These are phyloP conservation scores for Hesperia comma DNA, from an alignment of 2,888 invertebrate genomes.

Conservation along the genomic window DNA sequence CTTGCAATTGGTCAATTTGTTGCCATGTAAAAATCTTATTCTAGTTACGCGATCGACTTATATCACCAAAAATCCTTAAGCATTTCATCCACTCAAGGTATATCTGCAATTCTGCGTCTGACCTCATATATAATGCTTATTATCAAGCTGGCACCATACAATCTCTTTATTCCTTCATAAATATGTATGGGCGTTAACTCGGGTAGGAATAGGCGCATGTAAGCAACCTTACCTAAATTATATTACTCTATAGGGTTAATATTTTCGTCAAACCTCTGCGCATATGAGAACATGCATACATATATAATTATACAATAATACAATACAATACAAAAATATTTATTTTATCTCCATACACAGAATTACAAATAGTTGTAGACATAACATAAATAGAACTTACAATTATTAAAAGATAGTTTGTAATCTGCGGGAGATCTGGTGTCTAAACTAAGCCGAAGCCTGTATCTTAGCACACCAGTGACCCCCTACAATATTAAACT, in stretches of 20 bases:
- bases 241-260: slow-evolving; percentile 3
- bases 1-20: too few relatives aligned
- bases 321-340: too few relatives aligned
- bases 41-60: background rate
- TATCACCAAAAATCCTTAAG: background rate
- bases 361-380: too few relatives aligned
- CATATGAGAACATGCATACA: too few relatives aligned
- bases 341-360: too few relatives aligned
- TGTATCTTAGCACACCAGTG: too few relatives aligned
- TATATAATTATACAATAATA: too few relatives aligned
- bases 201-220: slow-evolving; percentile 13
- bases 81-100: slow-evolving; percentile 6
- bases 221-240: slow-evolving; percentile 20
- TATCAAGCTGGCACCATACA: slow-evolving; percentile 26
- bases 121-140: slow-evolving; percentile 35
- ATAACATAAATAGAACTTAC: too few relatives aligned
- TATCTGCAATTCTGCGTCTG: slow-evolving; percentile 30
- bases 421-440: too few relatives aligned
- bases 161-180: slow-evolving; percentile 33
- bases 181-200: slow-evolving; percentile 30
- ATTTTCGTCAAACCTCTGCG: background rate
- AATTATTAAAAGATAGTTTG: too few relatives aligned
- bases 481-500: too few relatives aligned
- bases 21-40: background rate
- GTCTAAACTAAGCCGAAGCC: too few relatives aligned